Conservation (phyloP, 2,888 invertebrate genomes). For the Steinernema carpocapsae region DNA sequence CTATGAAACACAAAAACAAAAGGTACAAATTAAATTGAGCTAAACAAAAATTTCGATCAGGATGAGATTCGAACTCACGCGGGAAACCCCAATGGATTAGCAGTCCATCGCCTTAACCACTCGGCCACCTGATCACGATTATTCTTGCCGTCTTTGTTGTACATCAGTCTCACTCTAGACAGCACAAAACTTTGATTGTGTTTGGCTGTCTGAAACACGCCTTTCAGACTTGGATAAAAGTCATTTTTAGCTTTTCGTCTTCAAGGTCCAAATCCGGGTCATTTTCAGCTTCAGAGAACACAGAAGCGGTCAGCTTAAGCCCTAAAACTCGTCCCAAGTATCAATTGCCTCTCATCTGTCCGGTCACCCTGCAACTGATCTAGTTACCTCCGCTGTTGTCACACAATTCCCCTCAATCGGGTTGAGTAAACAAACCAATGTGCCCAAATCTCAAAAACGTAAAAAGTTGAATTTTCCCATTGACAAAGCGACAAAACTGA, state of each 20-base stretch:
- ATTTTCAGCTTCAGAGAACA: too few relatives aligned
- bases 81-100: constrained; percentile 69
- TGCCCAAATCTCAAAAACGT: not conserved
- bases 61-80: constrained; percentile 68
- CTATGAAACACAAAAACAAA: too few relatives aligned
- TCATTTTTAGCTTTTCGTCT: too few relatives aligned
- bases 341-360: not conserved
- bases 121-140: constrained; percentile 66
- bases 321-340: not conserved
- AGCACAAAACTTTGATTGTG: too few relatives aligned
- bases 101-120: constrained; percentile 70
- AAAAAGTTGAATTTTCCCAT: not conserved
- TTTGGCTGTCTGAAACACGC: too few relatives aligned
- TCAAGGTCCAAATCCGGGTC: too few relatives aligned
- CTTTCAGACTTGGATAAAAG: too few relatives aligned
- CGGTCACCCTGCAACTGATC: constrained; percentile 4
- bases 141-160: too few relatives aligned
- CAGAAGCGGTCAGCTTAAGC: too few relatives aligned
- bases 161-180: too few relatives aligned
- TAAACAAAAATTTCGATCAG: constrained; percentile 53
- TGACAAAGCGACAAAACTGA: not conserved
- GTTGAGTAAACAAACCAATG: constrained; percentile 3
- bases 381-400: not conserved
- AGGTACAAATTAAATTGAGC: too few relatives aligned
- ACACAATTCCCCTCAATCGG: not conserved